Conservation (phyloP, 2,113 vertebrate genomes). For the Tupaia tana region DNA sequence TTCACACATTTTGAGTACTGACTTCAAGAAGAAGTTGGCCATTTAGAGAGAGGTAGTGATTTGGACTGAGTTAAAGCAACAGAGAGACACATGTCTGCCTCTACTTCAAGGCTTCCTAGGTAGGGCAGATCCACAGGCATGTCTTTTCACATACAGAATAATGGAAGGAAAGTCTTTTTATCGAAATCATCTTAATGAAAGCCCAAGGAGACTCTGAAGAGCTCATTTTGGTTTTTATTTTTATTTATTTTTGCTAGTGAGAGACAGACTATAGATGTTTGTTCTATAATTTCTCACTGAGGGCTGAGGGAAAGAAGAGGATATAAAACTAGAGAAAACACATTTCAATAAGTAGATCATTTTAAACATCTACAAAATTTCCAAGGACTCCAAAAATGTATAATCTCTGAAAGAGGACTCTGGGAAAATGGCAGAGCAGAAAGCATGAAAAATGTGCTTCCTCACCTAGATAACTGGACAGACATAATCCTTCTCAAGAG, state of each 20-base stretch:
- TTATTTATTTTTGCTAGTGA: background rate
- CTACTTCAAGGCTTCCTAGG: background rate
- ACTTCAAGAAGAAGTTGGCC: background rate
- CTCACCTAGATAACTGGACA: background rate
- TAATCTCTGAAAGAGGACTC: background rate
- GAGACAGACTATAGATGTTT: background rate
- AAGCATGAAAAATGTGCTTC: background rate
- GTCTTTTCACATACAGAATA: background rate
- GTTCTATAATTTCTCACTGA: background rate
- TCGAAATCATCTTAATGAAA: background rate
- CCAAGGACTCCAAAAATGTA: background rate
- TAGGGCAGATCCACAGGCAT: fast-evolving
- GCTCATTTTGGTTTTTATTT: background rate
- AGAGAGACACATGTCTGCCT: background rate
- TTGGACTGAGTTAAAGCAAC: background rate
- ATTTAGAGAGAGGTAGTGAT: background rate
- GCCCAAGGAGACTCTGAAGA: background rate
- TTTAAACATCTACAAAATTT: background rate
- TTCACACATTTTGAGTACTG: background rate
- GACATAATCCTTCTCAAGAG: background rate
- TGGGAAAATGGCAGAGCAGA: background rate
- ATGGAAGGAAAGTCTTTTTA: background rate
- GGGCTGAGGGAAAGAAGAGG: background rate
- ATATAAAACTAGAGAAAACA: background rate
- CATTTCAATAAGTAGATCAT: background rate